phyloP scores from a whole-genome alignment of 2,888 invertebrate genomes.

The Drosophila bunnanda region DNA sequence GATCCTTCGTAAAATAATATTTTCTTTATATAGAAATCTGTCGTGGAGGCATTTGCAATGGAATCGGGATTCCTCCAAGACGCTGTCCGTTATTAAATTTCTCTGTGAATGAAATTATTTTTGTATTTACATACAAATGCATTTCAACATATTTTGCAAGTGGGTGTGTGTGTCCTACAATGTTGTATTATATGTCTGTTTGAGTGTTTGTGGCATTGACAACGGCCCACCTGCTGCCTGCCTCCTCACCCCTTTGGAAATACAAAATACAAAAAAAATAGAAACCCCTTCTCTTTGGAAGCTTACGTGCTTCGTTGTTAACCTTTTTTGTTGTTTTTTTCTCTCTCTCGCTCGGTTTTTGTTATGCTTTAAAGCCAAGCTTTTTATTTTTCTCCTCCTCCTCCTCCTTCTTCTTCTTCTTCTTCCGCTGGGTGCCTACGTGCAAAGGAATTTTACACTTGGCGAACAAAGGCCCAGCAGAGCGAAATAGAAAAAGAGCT shows the following conservation, averaged over 20 bases:
- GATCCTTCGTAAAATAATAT: background rate
- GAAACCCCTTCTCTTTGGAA: slow-evolving; percentile 40
- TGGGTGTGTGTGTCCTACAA: slow-evolving; percentile 44
- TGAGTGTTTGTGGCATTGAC: slow-evolving; percentile 59
- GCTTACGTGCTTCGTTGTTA: slow-evolving; percentile 62
- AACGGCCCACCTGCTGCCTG: slow-evolving; percentile 55
- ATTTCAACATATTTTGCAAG: slow-evolving; percentile 7
- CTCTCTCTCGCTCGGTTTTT: slow-evolving; percentile 15
- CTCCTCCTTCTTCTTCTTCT: slow-evolving; percentile 5
- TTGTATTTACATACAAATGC: background rate
- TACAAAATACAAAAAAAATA: slow-evolving; percentile 4
- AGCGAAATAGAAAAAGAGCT: slow-evolving; percentile 54
- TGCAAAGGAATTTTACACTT: slow-evolving; percentile 79
- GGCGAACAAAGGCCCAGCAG: slow-evolving; percentile 60
- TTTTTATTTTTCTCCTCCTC: slow-evolving; percentile 43
- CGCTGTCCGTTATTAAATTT: slow-evolving; percentile 68
- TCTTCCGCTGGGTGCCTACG: slow-evolving; percentile 63
- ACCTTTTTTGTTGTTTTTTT: slow-evolving; percentile 56
- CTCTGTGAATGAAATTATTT: slow-evolving; percentile 58
- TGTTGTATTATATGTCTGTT: slow-evolving; percentile 28
- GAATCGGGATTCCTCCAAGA: slow-evolving; percentile 25
- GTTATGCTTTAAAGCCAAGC: slow-evolving; percentile 59
- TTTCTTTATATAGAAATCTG: no score
- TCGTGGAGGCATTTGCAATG: background rate
- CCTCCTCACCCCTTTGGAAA: slow-evolving; percentile 7